A percentile compares a stretch with the other conserved stretches of the same genome.
phyloP scores from a whole-genome alignment of 2,888 invertebrate genomes.

The Agrypnus murinus region DNA sequence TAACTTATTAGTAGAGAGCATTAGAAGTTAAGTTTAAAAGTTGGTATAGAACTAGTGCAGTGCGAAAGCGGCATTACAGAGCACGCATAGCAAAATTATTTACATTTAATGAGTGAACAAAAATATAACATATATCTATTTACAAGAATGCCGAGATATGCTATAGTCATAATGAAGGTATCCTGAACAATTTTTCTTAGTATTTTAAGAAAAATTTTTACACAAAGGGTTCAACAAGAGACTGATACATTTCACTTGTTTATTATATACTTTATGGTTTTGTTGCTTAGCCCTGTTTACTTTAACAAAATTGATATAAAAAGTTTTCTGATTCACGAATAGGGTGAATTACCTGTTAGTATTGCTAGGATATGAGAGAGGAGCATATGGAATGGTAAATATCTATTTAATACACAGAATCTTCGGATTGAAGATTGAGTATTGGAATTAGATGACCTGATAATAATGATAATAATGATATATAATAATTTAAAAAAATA shows the following conservation, averaged over 20 bases:
- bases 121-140: conserved; percentile 28
- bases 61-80: conserved; percentile 59
- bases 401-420: too few relatives aligned
- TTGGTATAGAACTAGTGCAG: conserved; percentile 54
- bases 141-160: conserved; percentile 22
- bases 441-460: too few relatives aligned
- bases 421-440: too few relatives aligned
- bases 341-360: too few relatives aligned
- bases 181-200: conserved; percentile 4
- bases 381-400: too few relatives aligned
- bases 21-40: conserved; percentile 47
- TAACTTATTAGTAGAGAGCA: conserved; percentile 51
- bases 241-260: conserved; percentile 22
- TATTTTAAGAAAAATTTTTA: background rate
- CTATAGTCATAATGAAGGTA: conserved; percentile 1
- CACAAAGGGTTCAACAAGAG: conserved; percentile 5
- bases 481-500: too few relatives aligned
- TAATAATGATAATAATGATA: too few relatives aligned
- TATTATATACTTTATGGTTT: too few relatives aligned
- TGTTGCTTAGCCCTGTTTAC: too few relatives aligned
- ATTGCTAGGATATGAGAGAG: too few relatives aligned
- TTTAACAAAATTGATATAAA: too few relatives aligned
- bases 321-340: too few relatives aligned
- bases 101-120: conserved; percentile 41
- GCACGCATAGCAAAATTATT: conserved; percentile 50